Base-by-base conservation (phyloP, 2,113 vertebrate genomes). In the Nansenia antarctica region DNA sequence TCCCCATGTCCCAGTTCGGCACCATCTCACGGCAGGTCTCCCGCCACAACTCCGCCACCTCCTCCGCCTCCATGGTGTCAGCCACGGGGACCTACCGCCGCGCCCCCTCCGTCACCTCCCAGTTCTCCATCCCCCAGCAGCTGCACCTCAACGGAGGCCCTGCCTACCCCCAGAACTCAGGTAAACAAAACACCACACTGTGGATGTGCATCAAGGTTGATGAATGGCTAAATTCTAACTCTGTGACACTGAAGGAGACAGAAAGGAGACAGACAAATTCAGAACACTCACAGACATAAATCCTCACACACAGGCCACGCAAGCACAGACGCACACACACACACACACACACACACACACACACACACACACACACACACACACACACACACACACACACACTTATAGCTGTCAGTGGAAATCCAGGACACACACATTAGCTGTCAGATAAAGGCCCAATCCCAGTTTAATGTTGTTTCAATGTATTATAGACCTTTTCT, bases 1-100 rank as follows among this genome's bases (percentile, higher is more conserved):
- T 96, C 87, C 96, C 98, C 85, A 96, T 96, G 91, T 99, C 98
- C 84, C 98, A 99, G 94, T 99, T 98, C 77, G 97, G 97, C 91
- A 98, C 98, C 82, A 98, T 99, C 92, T 98, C 96, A 85, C 95
- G 98, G 86, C 98, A 99, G 92, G 95, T 98, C 80, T 98, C 97
- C 6, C 94, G 98, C 73, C 97, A 99, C 94, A 98, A 95, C 92
- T 99, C 97, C 76, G 94, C 81, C 59, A 90, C 94, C 80, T 95
- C 90, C 82, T 97, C 97, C 45, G 89, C 95, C 86, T 99, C 98
- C 88, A 98, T 96, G 92, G 95, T 95, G 90, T 97, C 96, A 78
- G 97, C 98, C 87, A 98, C 97, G 29, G 95, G 95, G 88, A 97
- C 97, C 77, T 99, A 98, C 93, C 95, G 98, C 90, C 96, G 98